Evolutionary conservation across 2,888 invertebrate genomes (phyloP), one percentile per base, ranked within the genome.

Genomic region (Siphlonurus alternatus): DNA sequence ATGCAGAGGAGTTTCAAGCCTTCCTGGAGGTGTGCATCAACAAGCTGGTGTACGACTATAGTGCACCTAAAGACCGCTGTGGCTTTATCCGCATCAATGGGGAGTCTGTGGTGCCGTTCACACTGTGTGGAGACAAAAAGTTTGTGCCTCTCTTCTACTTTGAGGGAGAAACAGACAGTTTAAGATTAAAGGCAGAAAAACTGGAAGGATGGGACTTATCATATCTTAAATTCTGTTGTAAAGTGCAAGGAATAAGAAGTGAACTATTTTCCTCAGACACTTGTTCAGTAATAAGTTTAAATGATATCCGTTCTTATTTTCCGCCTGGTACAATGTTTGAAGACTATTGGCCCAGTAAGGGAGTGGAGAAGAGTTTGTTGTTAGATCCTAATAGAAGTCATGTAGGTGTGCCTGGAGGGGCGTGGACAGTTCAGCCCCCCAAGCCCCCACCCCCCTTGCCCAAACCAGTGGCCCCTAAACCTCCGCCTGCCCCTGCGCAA

Each of bases 181-280:
- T 93, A 38, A 90, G 90, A 74, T 82, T 87, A 67, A 89, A 92
- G 73, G 89, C 93, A 1, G 89, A 91, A 72, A 87, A 89, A 74
- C 77, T 93, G 53, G 89, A 89, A 72, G 92, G 92, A 66, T 94
- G 93, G 94, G 93, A 93, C 76, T 77, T 93, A 69, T 90, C 93
- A 0, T 94, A 94, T 76, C 79, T 94, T 68, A 93, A 93, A 76
- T 93, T 94, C 76, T 93, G 93, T 77, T 93, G 93, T 77, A 93
- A 93, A 78, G 93, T 94, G 68, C 93, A 93, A 77, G 93, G 93
- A 63, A 93, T 93, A 70, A 80, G 93, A 68, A 93, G 92, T 73
- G 93, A 93, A 78, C 77, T 93, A 66, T 93, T 93, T 76, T 89
- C 91, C 22, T 90, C 89, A 79, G 92, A 93, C 73, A 89, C 89